These are phyloP conservation scores for Poecilus cupreus DNA, from an alignment of 2,888 invertebrate species.

Conservation along the genomic window DNA sequence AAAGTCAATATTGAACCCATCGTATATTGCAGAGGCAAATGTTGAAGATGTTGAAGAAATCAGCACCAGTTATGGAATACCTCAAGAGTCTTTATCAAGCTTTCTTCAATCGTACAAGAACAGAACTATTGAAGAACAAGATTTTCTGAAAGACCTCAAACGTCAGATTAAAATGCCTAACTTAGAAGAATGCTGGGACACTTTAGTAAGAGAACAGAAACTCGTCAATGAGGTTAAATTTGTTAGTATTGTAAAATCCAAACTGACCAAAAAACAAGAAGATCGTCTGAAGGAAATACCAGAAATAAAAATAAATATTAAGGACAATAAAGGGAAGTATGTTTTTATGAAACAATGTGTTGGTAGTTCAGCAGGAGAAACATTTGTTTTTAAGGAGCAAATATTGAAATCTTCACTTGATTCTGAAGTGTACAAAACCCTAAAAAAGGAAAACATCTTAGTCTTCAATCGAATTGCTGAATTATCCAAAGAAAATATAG, in stretches of 20 bases:
- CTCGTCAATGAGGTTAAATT: slow-evolving; percentile 59
- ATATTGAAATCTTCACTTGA: slow-evolving; percentile 26
- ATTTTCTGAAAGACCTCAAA: slow-evolving; percentile 52
- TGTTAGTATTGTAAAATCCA: slow-evolving; percentile 54
- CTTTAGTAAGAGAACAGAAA: slow-evolving; percentile 50
- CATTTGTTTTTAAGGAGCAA: slow-evolving; percentile 37
- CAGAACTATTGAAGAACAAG: slow-evolving; percentile 16
- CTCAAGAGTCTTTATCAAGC: neutral
- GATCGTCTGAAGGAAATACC: neutral
- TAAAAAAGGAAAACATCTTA: slow-evolving; percentile 56
- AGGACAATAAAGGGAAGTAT: slow-evolving; percentile 14
- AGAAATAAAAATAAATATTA: neutral
- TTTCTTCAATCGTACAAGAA: slow-evolving; percentile 16
- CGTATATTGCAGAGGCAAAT: neutral
- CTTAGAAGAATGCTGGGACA: slow-evolving; percentile 62
- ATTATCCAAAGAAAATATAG: slow-evolving; percentile 49
- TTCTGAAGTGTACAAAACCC: slow-evolving; percentile 42
- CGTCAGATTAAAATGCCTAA: slow-evolving; percentile 53
- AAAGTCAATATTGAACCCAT: slow-evolving; percentile 13
- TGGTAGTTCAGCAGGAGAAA: neutral
- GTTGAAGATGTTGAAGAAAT: slow-evolving; percentile 49
- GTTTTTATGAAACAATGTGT: slow-evolving; percentile 30
- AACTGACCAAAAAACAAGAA: neutral
- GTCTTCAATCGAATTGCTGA: slow-evolving; percentile 58
- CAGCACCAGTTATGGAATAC: slow-evolving; percentile 33